Percentiles rank a stretch among this genome's conserved stretches.
Evolutionary conservation across 2,888 invertebrate species (phyloP).

Genomic region (Ophion costatus): DNA sequence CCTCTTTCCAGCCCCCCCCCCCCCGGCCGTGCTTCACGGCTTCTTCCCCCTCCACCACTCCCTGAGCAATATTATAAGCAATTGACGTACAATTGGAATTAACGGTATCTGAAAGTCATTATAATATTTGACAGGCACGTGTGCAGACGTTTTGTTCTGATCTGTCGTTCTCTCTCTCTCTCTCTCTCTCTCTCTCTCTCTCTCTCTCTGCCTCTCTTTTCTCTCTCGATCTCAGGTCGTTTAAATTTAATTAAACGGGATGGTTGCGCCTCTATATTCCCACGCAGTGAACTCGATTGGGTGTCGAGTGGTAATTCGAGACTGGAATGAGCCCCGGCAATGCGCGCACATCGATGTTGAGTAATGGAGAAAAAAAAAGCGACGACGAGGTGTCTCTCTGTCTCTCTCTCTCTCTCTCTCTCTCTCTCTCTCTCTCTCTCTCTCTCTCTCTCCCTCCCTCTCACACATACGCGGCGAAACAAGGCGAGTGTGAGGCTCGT

Average conservation of each 20-base stretch:
- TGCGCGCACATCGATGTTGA: conserved; percentile 14
- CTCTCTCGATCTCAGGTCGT: background rate
- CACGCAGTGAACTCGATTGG: conserved; percentile 2
- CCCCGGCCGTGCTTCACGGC: background rate
- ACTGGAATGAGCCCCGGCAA: background rate
- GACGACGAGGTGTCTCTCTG: background rate
- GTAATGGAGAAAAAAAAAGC: background rate
- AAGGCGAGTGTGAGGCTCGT: conserved; percentile 11
- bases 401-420: background rate
- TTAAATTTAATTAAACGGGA: background rate
- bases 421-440: background rate
- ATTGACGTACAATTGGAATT: background rate
- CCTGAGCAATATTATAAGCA: background rate
- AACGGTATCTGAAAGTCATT: background rate
- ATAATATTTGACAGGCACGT: background rate
- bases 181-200: background rate
- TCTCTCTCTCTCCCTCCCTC: background rate
- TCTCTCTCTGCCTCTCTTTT: too few relatives aligned
- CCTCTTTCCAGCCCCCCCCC: background rate
- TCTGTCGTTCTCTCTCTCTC: background rate
- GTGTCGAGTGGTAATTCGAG: conserved; percentile 1
- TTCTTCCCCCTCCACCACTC: background rate
- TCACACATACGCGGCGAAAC: background rate
- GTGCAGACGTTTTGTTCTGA: background rate
- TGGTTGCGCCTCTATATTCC: background rate